Conservation (phyloP, 2,113 vertebrate species). For the Etheostoma cragini region DNA sequence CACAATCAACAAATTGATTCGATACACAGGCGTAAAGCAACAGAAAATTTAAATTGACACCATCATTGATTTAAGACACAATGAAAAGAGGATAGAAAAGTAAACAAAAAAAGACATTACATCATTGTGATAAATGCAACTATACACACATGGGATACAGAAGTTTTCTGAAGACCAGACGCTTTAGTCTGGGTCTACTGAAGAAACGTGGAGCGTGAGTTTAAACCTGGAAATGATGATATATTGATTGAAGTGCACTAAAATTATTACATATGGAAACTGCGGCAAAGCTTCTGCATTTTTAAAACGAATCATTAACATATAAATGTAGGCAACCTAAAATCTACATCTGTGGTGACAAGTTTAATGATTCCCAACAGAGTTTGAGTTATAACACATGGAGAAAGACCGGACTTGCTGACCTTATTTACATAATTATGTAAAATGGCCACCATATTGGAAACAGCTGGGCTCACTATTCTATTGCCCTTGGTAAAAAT, state of each 20-base stretch:
- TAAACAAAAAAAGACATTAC: constrained; percentile 21
- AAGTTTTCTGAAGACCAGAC: constrained; percentile 32
- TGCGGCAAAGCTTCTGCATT: constrained; percentile 38
- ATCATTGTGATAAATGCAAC: constrained; percentile 31
- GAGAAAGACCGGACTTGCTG: constrained; percentile 59
- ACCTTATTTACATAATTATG: constrained; percentile 77
- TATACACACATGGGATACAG: constrained; percentile 18
- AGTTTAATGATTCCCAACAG: constrained; percentile 36
- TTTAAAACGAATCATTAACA: constrained; percentile 20
- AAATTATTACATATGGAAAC: constrained; percentile 22
- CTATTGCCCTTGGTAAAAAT: constrained; percentile 76
- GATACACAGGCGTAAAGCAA: constrained; percentile 24
- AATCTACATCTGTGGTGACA: constrained; percentile 14
- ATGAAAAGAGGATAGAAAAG: constrained; percentile 37
- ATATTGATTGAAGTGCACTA: constrained; percentile 30
- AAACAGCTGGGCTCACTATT: constrained; percentile 67
- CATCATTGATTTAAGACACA: constrained; percentile 52
- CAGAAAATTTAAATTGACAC: constrained; percentile 40
- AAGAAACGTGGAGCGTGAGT: constrained; percentile 30
- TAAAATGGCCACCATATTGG: constrained; percentile 71
- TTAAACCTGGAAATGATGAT: constrained; percentile 7
- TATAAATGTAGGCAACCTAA: constrained; percentile 9
- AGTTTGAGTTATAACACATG: constrained; percentile 26
- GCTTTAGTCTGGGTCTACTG: constrained; percentile 7
- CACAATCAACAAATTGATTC: constrained; percentile 33